Conservation (phyloP, 2,888 invertebrate species). For the Latrodectus hesperus region DNA sequence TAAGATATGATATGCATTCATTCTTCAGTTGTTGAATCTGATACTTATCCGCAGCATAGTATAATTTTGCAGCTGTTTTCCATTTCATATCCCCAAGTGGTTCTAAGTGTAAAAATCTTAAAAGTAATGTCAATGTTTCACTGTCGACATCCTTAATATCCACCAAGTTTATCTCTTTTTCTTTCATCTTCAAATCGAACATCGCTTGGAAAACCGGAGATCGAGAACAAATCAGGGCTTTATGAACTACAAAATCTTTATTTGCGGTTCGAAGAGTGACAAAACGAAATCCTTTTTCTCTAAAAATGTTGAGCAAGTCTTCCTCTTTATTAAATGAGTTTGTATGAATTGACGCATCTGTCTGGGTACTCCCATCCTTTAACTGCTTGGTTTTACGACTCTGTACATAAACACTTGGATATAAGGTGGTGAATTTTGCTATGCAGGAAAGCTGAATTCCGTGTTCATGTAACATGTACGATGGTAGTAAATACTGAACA, state of each 20-base stretch:
- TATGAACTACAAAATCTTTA: background rate
- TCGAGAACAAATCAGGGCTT: background rate
- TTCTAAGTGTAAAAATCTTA: background rate
- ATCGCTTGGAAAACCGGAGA: background rate
- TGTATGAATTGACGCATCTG: background rate
- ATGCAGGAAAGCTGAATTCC: too few species aligned
- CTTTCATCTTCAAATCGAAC: background rate
- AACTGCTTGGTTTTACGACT: background rate
- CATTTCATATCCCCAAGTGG: background rate
- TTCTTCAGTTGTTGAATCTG: background rate
- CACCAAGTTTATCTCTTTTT: background rate
- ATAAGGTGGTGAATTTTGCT: too few species aligned
- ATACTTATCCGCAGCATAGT: constrained; percentile 10
- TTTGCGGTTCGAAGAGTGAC: background rate
- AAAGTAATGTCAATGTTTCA: background rate
- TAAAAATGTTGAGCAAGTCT: background rate
- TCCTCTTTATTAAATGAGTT: background rate
- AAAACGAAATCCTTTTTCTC: background rate
- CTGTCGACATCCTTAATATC: background rate
- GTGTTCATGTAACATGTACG: too few species aligned
- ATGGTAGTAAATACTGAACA: too few species aligned
- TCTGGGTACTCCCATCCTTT: background rate
- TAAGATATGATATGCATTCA: background rate
- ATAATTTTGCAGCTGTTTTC: background rate
- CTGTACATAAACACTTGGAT: too few species aligned